Evolutionary conservation across 2,113 vertebrate species (phyloP).

Genomic region (Gambusia affinis): DNA sequence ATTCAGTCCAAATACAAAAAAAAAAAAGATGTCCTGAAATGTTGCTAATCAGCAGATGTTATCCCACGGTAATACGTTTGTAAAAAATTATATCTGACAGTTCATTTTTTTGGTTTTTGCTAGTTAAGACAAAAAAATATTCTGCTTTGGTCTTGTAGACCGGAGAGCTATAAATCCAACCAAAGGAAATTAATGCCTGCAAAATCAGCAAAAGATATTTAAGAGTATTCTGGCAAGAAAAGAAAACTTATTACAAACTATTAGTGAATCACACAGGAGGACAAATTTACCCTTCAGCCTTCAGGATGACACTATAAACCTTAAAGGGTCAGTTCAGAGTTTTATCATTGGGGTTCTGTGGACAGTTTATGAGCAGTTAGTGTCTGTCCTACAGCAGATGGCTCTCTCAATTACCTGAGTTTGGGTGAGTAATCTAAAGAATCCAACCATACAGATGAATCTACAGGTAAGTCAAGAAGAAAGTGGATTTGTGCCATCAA

Average conservation of each 20-base stretch:
- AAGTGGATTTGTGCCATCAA: too few relatives aligned
- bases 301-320: background rate
- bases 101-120: background rate
- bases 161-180: background rate
- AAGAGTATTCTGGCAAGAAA: background rate
- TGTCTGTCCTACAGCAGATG: background rate
- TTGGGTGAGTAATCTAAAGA: background rate
- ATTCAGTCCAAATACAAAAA: slow-evolving; percentile 26
- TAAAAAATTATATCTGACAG: background rate
- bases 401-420: background rate
- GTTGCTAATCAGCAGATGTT: background rate
- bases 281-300: too few relatives aligned
- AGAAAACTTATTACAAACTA: background rate
- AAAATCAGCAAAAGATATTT: background rate
- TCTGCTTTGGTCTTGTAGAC: background rate
- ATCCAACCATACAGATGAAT: too few relatives aligned
- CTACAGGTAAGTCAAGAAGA: too few relatives aligned
- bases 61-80: too few relatives aligned
- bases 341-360: background rate
- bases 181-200: background rate
- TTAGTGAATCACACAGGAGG: too few relatives aligned
- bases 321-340: background rate
- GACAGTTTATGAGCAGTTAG: background rate
- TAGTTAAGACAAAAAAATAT: background rate
- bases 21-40: background rate